These are phyloP conservation scores for Xenops minutus DNA, from an alignment of 2,797 vertebrate species.

Conservation along the genomic window DNA sequence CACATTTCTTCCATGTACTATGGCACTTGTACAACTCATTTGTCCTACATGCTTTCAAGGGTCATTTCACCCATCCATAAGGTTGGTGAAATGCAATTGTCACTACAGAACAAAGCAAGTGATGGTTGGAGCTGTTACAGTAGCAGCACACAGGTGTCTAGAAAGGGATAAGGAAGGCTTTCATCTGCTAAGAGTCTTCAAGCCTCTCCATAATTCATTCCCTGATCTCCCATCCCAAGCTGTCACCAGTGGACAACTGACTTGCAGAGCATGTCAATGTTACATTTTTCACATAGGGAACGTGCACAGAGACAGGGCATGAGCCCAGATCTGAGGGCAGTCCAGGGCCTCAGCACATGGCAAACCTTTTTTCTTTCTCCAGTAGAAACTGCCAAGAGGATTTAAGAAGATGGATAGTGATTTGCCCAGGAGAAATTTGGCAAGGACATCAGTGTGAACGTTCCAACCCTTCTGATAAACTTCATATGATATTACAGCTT, in stretches of 20 bases:
- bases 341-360: background rate
- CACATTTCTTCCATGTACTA: slow-evolving; percentile 34
- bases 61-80: slow-evolving; percentile 3
- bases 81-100: background rate
- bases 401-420: slow-evolving; percentile 12
- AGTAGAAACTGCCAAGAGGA: background rate
- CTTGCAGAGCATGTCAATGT: rapidly evolving
- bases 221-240: background rate
- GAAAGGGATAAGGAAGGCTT: background rate
- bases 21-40: slow-evolving; percentile 35
- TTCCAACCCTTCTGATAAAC: slow-evolving; percentile 32
- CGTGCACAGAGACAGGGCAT: background rate
- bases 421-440: slow-evolving; percentile 30
- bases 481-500: background rate
- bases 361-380: background rate
- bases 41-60: slow-evolving; percentile 10
- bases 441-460: rapidly evolving
- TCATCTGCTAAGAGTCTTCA: background rate
- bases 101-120: background rate
- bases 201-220: background rate
- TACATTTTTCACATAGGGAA: background rate
- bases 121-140: background rate
- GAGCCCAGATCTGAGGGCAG: background rate
- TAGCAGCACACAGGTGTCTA: background rate
- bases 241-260: background rate